phyloP scores from a whole-genome alignment of 1,140 invertebrate species.

The Carposina sasakii region DNA sequence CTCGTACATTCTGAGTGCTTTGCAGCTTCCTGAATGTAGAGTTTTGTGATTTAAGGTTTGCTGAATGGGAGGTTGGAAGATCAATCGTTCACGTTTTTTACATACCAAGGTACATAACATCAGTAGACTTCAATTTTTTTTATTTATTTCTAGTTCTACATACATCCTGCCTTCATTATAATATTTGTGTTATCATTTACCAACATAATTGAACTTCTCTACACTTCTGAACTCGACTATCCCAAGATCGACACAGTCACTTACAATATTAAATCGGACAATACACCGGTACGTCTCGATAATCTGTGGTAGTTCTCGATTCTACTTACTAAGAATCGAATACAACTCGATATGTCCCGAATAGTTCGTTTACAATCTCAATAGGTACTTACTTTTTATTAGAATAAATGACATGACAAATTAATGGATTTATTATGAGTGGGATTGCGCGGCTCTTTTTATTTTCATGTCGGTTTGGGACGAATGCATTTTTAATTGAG shows the following conservation, averaged over 20 bases:
- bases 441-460: slow-evolving; percentile 52
- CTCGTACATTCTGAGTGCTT: no score
- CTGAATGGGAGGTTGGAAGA: no score
- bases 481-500: slow-evolving; percentile 72
- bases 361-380: slow-evolving; percentile 43
- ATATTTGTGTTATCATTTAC: no score
- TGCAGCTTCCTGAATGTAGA: no score
- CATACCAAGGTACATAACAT: no score
- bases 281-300: slow-evolving; percentile 53
- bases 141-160: no score
- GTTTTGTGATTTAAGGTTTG: no score
- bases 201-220: no score
- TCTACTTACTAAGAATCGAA: slow-evolving; percentile 56
- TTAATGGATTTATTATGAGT: slow-evolving; percentile 71
- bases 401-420: slow-evolving; percentile 70
- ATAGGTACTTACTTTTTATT: slow-evolving; percentile 59
- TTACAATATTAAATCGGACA: slow-evolving; percentile 58
- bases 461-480: slow-evolving; percentile 55
- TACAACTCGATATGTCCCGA: slow-evolving; percentile 36
- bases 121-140: no score
- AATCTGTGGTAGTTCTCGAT: slow-evolving; percentile 52
- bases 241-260: slow-evolving; percentile 39
- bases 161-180: no score
- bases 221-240: slow-evolving; percentile 29
- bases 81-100: no score